Conservation (phyloP, 53 echinoderm and acorn worm genomes). For the Patiria pectinifera region DNA sequence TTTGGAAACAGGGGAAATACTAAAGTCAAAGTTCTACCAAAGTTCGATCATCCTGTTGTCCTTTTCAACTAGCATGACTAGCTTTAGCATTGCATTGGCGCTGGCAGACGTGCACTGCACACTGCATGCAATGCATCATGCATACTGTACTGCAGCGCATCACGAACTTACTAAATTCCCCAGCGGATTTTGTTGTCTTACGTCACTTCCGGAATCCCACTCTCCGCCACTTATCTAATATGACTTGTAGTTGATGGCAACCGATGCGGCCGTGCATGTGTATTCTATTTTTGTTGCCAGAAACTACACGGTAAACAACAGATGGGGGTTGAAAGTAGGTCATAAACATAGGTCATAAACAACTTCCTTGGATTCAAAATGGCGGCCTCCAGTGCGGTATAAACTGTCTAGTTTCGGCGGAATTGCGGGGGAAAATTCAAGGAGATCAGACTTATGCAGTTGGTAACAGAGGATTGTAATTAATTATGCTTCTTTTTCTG, state of each 20-base stretch:
- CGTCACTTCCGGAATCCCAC: conserved; percentile 68
- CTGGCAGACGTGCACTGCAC: background rate
- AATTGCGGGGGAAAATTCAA: background rate
- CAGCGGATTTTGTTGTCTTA: conserved; percentile 29
- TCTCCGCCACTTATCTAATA: background rate
- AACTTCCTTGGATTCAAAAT: conserved; percentile 64
- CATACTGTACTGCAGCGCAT: background rate
- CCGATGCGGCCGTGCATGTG: background rate
- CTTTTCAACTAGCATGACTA: background rate
- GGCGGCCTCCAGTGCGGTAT: conserved; percentile 18
- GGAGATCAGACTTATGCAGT: too few relatives aligned
- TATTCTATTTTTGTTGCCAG: background rate
- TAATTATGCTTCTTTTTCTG: background rate
- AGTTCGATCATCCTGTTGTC: conserved; percentile 47
- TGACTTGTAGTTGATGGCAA: conserved; percentile 37
- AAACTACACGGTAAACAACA: conserved; percentile 31
- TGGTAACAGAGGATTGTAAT: too few relatives aligned
- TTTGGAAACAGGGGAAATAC: conserved; percentile 23
- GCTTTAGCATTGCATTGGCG: too few relatives aligned
- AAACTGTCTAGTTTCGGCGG: background rate
- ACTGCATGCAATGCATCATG: background rate
- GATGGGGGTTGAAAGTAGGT: too few relatives aligned
- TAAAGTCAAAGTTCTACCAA: conserved; percentile 24
- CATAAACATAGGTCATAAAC: background rate
- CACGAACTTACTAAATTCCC: background rate